Evolutionary conservation across 2,888 invertebrate species (phyloP).

Genomic region (Torymus texanus): DNA sequence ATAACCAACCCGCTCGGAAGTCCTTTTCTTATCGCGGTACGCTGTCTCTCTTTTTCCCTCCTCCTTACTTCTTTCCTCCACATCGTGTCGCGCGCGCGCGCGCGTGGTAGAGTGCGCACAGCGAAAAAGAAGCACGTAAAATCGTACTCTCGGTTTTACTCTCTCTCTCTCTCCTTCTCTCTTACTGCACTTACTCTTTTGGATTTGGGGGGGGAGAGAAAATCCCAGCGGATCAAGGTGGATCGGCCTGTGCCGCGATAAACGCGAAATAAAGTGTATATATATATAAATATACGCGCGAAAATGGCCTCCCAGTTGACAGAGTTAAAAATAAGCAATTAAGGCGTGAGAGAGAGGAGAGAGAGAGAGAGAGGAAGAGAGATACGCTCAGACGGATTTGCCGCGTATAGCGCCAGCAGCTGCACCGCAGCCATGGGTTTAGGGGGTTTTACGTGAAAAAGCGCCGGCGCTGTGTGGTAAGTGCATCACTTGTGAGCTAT

Average conservation of each 20-base stretch:
- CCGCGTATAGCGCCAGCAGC: background rate
- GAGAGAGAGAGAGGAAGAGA: too few species aligned
- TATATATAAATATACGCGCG: background rate
- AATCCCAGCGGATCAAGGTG: constrained; percentile 44
- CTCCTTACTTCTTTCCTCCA: background rate
- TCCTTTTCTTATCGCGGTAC: constrained; percentile 42
- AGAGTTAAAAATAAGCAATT: too few species aligned
- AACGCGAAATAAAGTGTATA: constrained; percentile 26
- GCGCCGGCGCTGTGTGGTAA: background rate
- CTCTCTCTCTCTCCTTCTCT: background rate
- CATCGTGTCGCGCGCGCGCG: background rate
- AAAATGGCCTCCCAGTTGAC: too few species aligned
- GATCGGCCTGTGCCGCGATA: constrained; percentile 16
- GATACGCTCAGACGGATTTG: too few species aligned
- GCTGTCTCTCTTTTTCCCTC: background rate
- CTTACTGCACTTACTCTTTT: constrained; percentile 2
- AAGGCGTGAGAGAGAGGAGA: too few species aligned
- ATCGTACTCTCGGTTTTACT: background rate
- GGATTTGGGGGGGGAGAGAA: constrained; percentile 14
- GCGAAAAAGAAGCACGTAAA: background rate
- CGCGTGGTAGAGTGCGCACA: background rate
- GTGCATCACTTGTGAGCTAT: too few species aligned
- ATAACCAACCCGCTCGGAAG: constrained; percentile 45
- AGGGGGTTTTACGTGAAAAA: background rate
- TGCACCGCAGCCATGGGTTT: background rate